Base-by-base conservation (phyloP, 1,140 invertebrate genomes). In the Calycopis cecrops region DNA sequence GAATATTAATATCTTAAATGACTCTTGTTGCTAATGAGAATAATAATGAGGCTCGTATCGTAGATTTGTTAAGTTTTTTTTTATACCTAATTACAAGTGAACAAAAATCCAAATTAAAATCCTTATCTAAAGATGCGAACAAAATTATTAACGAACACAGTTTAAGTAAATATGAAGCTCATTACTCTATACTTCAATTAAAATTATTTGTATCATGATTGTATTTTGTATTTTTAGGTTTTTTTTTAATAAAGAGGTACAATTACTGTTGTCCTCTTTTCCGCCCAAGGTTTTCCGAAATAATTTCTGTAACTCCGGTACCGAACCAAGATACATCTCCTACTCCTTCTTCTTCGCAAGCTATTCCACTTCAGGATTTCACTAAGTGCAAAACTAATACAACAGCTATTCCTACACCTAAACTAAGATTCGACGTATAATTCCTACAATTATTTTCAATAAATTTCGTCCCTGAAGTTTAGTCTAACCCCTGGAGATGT, bases 391-490 rank as follows among this genome's bases (percentile, higher is more conserved):
- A n/a, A n/a, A n/a, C n/a, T n/a, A n/a, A n/a, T n/a, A n/a, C n/a
- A n/a, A n/a, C n/a, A n/a, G n/a, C n/a, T n/a, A n/a, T n/a, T n/a
- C n/a, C n/a, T n/a, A 17, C 28, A 16, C 49, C 49, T 37, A 35
- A 4, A 9, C 14, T 35, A 12, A 51, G 49, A 35, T 8, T 34
- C n/a, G 18, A 51, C 35, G 35, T 51, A 12, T 51, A 51, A 18
- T n/a, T n/a, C n/a, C n/a, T n/a, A n/a, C n/a, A 16, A 35, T 37
- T 12, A n/a, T 51, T 37, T 51, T 51, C 49, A 28, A 34, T 51
- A 51, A 51, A 51, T 34, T 51, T 51, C 49, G 35, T 9, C 49
- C 49, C 49, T 12, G 49, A 51, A 35, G 49, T 51, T 51, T 51
- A 37, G 49, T 51, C 49, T 51, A 35, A 28, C 49, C 49, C 49